Percentiles rank a stretch among this genome's conserved stretches.
These are phyloP conservation scores for Lophotis ruficrista DNA, from an alignment of 2,113 vertebrate species.

Conservation along the genomic window DNA sequence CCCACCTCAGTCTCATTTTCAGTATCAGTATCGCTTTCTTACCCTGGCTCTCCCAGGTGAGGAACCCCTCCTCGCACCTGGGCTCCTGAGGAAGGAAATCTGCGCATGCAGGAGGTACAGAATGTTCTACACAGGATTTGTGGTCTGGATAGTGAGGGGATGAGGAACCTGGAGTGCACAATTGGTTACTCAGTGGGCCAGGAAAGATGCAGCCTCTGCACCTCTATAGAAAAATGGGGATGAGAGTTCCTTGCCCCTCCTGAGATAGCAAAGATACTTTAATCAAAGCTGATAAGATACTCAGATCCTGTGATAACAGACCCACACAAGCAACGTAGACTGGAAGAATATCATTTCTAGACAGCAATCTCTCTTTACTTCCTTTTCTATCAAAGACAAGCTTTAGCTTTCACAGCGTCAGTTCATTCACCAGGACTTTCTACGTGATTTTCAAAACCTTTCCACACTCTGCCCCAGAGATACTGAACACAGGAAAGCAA, in stretches of 20 bases:
- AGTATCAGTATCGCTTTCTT: not conserved
- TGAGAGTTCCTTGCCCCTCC: not conserved
- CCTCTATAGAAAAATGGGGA: not conserved
- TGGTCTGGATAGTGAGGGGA: not conserved
- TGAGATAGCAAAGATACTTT: not conserved
- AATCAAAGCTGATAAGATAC: not conserved
- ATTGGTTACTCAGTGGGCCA: not conserved
- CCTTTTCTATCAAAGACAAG: not conserved
- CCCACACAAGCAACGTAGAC: not conserved
- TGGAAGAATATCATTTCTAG: not conserved
- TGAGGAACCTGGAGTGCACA: not conserved
- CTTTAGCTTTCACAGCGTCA: not conserved
- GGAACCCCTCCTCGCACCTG: rapidly evolving
- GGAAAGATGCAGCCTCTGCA: not conserved
- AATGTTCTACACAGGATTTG: not conserved
- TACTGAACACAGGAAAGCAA: not conserved
- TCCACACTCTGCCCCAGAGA: not conserved
- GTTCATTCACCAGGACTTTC: not conserved
- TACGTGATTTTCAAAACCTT: not conserved
- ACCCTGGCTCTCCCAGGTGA: not conserved
- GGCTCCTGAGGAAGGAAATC: not conserved
- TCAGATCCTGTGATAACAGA: not conserved
- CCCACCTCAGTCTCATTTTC: not conserved
- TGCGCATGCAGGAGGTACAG: not conserved
- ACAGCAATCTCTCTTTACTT: not conserved